These are phyloP conservation scores for Lacerta agilis DNA, from an alignment of 2,797 vertebrate genomes.

Conservation along the genomic window DNA sequence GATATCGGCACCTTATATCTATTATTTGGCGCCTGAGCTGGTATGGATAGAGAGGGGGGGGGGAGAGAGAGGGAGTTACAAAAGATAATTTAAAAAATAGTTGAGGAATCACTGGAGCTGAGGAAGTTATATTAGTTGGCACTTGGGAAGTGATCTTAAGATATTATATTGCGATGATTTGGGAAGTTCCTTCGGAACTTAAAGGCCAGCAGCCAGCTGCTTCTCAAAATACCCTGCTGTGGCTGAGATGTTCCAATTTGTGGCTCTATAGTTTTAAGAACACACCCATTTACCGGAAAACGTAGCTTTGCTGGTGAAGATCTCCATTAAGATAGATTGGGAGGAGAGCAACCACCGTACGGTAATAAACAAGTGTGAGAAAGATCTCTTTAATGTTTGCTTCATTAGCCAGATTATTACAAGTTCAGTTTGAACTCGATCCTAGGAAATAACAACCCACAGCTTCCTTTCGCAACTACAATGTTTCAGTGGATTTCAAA, in stretches of 20 bases:
- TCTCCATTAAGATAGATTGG: not conserved
- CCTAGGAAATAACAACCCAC: not conserved
- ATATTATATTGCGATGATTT: not conserved
- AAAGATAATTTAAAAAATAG: not conserved
- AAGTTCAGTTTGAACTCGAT: not conserved
- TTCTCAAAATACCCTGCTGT: not conserved
- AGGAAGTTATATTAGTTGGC: not conserved
- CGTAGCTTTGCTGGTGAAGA: not conserved
- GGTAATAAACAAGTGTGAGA: not conserved
- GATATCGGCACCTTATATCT: not conserved
- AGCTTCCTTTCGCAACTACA: not conserved
- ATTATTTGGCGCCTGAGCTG: fast-evolving
- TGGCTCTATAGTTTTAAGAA: not conserved
- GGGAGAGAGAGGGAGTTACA: not conserved
- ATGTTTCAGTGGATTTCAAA: not conserved
- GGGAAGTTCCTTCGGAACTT: not conserved
- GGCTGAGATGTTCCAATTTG: not conserved
- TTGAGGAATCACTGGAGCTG: not conserved
- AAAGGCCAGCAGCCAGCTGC: not conserved
- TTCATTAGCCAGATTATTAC: slow-evolving; percentile 8
- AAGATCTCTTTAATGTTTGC: not conserved
- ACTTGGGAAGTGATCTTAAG: not conserved
- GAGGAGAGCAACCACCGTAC: not conserved
- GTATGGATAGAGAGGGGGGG: not conserved
- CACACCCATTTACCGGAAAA: slow-evolving; percentile 5